phyloP scores from a whole-genome alignment of 2,888 invertebrate species.

The Phasia obesa region DNA sequence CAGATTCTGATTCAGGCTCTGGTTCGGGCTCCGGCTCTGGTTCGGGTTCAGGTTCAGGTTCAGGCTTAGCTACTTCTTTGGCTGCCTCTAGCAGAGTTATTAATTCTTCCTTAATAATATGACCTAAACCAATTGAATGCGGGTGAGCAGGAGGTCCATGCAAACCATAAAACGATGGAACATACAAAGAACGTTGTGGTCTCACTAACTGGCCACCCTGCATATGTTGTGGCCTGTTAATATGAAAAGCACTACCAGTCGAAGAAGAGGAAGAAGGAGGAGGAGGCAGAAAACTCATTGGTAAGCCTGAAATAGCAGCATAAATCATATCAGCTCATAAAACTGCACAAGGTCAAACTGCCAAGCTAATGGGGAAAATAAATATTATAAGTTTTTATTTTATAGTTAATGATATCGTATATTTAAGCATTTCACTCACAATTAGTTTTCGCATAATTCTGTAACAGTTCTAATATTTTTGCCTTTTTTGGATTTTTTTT shows the following conservation, averaged over 20 bases:
- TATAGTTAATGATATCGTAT: too few species aligned
- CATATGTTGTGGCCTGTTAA: not conserved
- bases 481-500: not conserved
- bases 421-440: constrained; percentile 63
- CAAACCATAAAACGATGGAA: constrained; percentile 70
- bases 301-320: constrained; percentile 54
- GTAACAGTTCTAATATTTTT: not conserved
- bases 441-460: constrained; percentile 49
- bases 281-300: constrained; percentile 42
- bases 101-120: constrained; percentile 78
- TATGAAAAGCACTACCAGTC: not conserved
- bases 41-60: constrained; percentile 81
- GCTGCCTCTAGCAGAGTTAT: constrained; percentile 77
- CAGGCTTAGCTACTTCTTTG: constrained; percentile 76
- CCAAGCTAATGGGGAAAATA: constrained; percentile 34
- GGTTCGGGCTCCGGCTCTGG: constrained; percentile 82
- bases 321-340: constrained; percentile 53
- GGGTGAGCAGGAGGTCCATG: constrained; percentile 71
- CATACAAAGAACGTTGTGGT: constrained; percentile 75
- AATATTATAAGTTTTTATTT: not conserved
- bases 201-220: constrained; percentile 19
- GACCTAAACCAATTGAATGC: constrained; percentile 74
- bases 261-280: too few species aligned
- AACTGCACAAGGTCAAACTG: constrained; percentile 44
- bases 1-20: constrained; percentile 77